Conservation (phyloP, 2,888 invertebrate species). For the Ochlodes sylvanus region DNA sequence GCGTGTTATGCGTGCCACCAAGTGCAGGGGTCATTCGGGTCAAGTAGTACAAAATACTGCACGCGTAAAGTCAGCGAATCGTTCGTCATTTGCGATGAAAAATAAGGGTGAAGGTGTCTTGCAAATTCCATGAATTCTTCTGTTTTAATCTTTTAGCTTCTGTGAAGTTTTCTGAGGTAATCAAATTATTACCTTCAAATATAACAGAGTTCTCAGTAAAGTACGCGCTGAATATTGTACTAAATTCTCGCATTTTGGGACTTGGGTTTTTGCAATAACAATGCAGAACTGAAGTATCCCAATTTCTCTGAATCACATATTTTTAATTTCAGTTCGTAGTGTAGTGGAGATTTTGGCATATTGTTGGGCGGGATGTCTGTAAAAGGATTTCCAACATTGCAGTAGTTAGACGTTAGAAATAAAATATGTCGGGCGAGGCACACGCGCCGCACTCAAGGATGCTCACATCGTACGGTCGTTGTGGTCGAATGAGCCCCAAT, state of each 20-base stretch:
- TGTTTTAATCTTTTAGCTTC: too few relatives aligned
- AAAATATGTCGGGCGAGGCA: constrained; percentile 27
- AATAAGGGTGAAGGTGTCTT: too few relatives aligned
- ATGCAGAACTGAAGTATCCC: background rate
- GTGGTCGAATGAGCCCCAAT: constrained; percentile 32
- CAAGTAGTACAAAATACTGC: background rate
- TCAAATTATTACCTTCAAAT: too few relatives aligned
- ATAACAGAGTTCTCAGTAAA: too few relatives aligned
- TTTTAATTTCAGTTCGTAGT: background rate
- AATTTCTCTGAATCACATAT: background rate
- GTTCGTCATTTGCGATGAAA: too few relatives aligned
- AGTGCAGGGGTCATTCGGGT: constrained; percentile 5
- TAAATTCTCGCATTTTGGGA: too few relatives aligned
- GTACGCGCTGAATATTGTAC: too few relatives aligned
- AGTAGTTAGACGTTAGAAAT: constrained; percentile 12
- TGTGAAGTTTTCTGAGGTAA: too few relatives aligned
- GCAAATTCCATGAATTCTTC: too few relatives aligned
- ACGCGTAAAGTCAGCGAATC: background rate
- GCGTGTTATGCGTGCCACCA: background rate
- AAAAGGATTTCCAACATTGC: constrained; percentile 12
- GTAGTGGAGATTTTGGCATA: too few relatives aligned
- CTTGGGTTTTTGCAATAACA: too few relatives aligned
- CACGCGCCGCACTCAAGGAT: constrained; percentile 32
- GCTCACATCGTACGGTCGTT: constrained; percentile 14
- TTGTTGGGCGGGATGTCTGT: background rate